Conservation (phyloP, 2,888 invertebrate species). For the Drosophila cracens region DNA sequence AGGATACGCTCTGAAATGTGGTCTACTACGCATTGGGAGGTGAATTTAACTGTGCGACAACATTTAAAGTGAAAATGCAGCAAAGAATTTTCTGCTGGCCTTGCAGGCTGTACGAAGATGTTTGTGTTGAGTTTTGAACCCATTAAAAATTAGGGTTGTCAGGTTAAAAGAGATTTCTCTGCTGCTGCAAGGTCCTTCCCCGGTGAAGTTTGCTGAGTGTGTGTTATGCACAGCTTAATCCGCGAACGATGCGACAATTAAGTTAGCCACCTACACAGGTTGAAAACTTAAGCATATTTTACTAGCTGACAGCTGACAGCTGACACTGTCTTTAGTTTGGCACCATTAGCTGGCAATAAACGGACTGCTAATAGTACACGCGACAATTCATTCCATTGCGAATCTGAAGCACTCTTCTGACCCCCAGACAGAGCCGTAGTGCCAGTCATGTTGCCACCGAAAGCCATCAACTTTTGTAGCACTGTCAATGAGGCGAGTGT, state of each 20-base stretch:
- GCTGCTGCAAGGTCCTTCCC: slow-evolving; percentile 8
- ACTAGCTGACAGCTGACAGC: slow-evolving; percentile 10
- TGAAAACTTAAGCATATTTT: slow-evolving; percentile 33
- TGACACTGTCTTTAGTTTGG: slow-evolving; percentile 1
- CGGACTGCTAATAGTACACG: slow-evolving; percentile 1
- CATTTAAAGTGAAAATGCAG: slow-evolving; percentile 45
- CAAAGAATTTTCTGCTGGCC: slow-evolving; percentile 61
- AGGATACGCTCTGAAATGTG: slow-evolving; percentile 54
- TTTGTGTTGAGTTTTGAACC: slow-evolving; percentile 20
- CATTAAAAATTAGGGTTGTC: slow-evolving; percentile 44
- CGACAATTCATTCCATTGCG: not conserved
- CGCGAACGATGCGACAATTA: slow-evolving; percentile 45
- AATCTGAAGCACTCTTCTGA: not conserved
- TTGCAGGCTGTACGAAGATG: slow-evolving; percentile 48
- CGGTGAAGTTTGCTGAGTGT: slow-evolving; percentile 59
- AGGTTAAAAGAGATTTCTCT: slow-evolving; percentile 25
- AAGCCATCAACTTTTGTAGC: slow-evolving; percentile 41
- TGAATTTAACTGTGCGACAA: not conserved
- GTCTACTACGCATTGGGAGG: slow-evolving; percentile 1
- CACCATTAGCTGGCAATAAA: slow-evolving; percentile 21
- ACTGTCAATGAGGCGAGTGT: slow-evolving; percentile 25
- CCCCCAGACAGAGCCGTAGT: slow-evolving; percentile 4
- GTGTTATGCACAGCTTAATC: slow-evolving; percentile 46
- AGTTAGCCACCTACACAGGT: slow-evolving; percentile 16
- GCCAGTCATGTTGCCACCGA: slow-evolving; percentile 15